These are phyloP conservation scores for Centropristis striata DNA, from an alignment of 2,113 vertebrate species.

Conservation along the genomic window DNA sequence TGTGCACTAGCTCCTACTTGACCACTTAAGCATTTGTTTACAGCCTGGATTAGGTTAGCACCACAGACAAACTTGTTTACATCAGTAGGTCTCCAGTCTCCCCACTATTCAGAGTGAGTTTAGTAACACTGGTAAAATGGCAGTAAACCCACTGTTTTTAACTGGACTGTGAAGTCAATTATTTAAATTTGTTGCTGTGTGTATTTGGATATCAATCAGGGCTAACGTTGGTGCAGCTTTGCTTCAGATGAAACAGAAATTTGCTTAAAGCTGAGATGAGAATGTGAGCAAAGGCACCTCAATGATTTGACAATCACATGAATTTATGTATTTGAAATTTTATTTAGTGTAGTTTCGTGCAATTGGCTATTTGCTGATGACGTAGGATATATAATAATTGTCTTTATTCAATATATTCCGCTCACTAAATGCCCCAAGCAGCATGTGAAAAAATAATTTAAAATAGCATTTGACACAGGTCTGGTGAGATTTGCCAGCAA, in stretches of 20 bases:
- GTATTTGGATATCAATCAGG: constrained; percentile 60
- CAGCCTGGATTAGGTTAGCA: constrained; percentile 67
- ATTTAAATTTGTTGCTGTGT: constrained; percentile 53
- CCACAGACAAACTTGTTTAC: constrained; percentile 74
- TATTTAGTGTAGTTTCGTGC: constrained; percentile 56
- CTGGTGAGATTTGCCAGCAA: constrained; percentile 19
- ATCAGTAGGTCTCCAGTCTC: constrained; percentile 61
- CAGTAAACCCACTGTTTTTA: constrained; percentile 48
- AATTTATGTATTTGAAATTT: constrained; percentile 62
- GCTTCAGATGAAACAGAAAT: constrained; percentile 49
- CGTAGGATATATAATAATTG: constrained; percentile 45
- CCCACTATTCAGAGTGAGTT: constrained; percentile 48
- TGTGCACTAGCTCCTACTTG: constrained; percentile 68
- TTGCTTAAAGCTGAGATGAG: constrained; percentile 33
- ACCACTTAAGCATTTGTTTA: constrained; percentile 79
- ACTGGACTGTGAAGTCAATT: constrained; percentile 31
- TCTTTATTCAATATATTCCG: constrained; percentile 21
- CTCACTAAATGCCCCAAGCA: constrained; percentile 1
- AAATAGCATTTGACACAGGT: constrained; percentile 11
- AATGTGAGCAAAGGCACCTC: constrained; percentile 59
- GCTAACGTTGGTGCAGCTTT: constrained; percentile 51
- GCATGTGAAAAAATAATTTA: constrained; percentile 17
- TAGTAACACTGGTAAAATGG: constrained; percentile 46
- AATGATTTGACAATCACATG: constrained; percentile 74
- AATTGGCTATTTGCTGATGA: constrained; percentile 56